A percentile compares a stretch with the other conserved stretches of the same genome.
Conservation (phyloP, 2,797 vertebrate genomes). For the Peromyscus melanophrys region DNA sequence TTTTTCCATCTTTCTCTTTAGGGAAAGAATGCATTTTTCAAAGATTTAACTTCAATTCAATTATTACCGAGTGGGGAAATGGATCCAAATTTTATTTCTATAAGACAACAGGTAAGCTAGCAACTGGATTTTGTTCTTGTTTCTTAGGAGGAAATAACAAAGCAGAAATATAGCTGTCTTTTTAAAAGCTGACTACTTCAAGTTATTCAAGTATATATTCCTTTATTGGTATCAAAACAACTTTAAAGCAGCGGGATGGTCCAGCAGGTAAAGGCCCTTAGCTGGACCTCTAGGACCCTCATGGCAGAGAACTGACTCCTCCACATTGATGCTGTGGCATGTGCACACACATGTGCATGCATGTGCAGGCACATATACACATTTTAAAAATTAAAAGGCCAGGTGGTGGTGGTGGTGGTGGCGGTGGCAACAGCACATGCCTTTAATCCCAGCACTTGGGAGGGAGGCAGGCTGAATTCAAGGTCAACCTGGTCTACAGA, state of each 20-base stretch:
- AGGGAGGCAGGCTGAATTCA: not conserved
- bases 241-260: not conserved
- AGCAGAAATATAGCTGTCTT: not conserved
- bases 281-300: not conserved
- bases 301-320: not conserved
- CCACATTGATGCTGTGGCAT: not conserved
- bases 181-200: not conserved
- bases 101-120: conserved; percentile 93
- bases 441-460: not conserved
- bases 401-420: not conserved
- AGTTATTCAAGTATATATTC: not conserved
- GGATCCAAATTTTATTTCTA: conserved; percentile 93
- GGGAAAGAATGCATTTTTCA: conserved; percentile 99
- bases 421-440: not conserved
- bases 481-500: not conserved
- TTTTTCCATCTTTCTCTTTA: conserved; percentile 82
- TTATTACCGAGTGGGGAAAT: conserved; percentile 97
- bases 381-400: not conserved
- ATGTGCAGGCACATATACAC: not conserved
- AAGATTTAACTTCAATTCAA: conserved; percentile 97
- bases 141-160: not conserved
- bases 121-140: not conserved
- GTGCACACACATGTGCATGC: too few relatives aligned
- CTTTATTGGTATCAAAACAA: not conserved
- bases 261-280: not conserved